Percentiles rank a stretch among this genome's conserved stretches.
Evolutionary conservation across 1,140 invertebrate species (phyloP).

Genomic region (Drosophila kohkoa): DNA sequence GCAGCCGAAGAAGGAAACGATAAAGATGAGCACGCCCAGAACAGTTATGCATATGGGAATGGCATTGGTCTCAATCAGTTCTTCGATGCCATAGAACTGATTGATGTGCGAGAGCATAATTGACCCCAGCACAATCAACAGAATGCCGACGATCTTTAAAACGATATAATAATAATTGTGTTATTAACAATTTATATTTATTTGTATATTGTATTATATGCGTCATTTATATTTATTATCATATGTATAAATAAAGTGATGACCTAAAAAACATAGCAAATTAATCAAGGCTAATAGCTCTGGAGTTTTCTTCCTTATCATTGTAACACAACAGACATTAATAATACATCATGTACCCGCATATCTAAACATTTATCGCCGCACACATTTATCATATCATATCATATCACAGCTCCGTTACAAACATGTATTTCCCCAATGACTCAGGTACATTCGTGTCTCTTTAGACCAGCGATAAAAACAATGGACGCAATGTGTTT

Average conservation of each 20-base stretch:
- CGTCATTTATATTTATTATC: no score
- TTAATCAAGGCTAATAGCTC: no score
- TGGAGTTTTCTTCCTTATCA: conserved; percentile 18
- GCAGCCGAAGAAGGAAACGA: conserved; percentile 93
- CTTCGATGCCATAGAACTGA: conserved; percentile 84
- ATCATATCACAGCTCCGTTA: conserved; percentile 22
- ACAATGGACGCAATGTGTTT: conserved; percentile 10
- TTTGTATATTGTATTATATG: no score
- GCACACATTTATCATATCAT: conserved; percentile 27
- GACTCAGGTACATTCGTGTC: conserved; percentile 23
- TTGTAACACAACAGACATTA: conserved; percentile 23
- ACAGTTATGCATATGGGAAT: conserved; percentile 89
- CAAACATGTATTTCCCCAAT: conserved; percentile 25
- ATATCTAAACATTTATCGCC: conserved; percentile 4
- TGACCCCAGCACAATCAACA: conserved; percentile 87
- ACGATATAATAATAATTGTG: background rate
- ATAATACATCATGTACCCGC: conserved; percentile 49
- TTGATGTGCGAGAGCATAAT: conserved; percentile 86
- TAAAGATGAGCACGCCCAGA: conserved; percentile 89
- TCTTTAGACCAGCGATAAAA: conserved; percentile 31
- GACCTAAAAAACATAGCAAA: no score
- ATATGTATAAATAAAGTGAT: no score
- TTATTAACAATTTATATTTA: no score
- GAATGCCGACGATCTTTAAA: conserved; percentile 87
- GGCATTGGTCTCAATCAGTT: conserved; percentile 85